Base-by-base conservation (phyloP, 2,888 invertebrate genomes). In the Drosophila seclusa region DNA sequence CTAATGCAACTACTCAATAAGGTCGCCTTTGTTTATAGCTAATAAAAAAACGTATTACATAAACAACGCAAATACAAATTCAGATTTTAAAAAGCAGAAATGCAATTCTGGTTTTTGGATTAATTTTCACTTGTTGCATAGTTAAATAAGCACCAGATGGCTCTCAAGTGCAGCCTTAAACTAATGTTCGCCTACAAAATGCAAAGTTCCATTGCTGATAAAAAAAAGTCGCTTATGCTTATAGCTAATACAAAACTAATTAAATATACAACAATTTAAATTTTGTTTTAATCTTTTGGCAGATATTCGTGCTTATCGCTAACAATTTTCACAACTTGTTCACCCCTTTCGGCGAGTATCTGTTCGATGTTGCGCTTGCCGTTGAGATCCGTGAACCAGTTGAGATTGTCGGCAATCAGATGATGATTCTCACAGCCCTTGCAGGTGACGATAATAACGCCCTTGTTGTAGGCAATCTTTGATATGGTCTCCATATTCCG, bases 381-480 rank as follows among this genome's bases (percentile, higher is more conserved):
- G 87, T 95, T 94, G 90, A 96, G 94, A 90, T 98, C 96, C 0
- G 95, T 94, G 92, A 99, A 99, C 99, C 99, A 99, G 76, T 97
- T 97, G 2, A 99, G 94, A 93, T 99, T 98, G 92, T 99, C 99
- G 0, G 99, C 99, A 79, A 99, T 99, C 31, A 99, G 94, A 93
- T 99, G 99, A 92, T 97, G 96, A 91, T 97, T 98, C 53, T 95
- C 93, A 91, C 99, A 99, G 0, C 97, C 97, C 62, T 95, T 95
- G 92, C 99, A 99, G 62, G 95, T 96, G 0, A 99, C 97, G 78
- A 99, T 97, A 0, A 99, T 98, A 16, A 99, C 96, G 18, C 99
- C 99, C 90, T 96, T 95, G 62, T 95, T 94, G 91, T 99, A 99
- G 0, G 98, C 97, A 24, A 95, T 90, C 93, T 97, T 98, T 0